Base-by-base conservation (phyloP, 2,113 vertebrate species). In the Apaloderma vittatum region DNA sequence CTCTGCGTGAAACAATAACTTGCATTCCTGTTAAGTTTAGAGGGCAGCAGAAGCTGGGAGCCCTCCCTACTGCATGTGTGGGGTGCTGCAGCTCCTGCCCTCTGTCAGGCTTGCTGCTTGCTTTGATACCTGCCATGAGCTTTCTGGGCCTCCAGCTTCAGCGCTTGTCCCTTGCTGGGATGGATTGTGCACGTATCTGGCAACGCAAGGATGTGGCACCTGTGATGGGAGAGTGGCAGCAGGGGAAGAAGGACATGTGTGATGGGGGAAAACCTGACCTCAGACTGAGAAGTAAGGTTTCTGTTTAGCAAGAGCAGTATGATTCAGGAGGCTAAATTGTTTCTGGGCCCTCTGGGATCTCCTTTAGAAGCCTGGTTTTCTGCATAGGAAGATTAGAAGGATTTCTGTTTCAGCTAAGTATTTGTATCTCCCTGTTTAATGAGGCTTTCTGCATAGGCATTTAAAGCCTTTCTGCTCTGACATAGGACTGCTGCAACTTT, bases 321-420 rank as follows among this genome's bases (percentile, higher is more conserved):
- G 79, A 90, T 86, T 90, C 32, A 49, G 70, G 78, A 97, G 78
- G 81, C 74, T 92, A 68, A 97, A 82, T 27, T 55, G 92, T 59
- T 94, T 74, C 72, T 61, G 75, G 93, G 88, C 49, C 82, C 81
- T 90, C 54, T 86, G 94, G 94, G 91, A 79, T 76, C 48, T 90
- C 70, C 82, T 95, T 86, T 79, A 52, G 74, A 88, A 79, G 62
- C 58, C 92, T 89, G 51, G 46, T 9, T 70, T 91, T 88, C 93
- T 96, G 95, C 66, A 83, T 40, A 62, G 79, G 34, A 73, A 93
- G 94, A 93, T 93, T 95, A 94, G 96, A 88, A 45, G 79, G 84
- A 88, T 92, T 96, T 93, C 66, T 40, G 19, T 82, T 82, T 79
- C 62, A 85, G 2, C 45, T 73, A 74, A 75, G 74, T 15, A 5